Evolutionary conservation across 2,113 vertebrate species (phyloP), one percentile per base, ranked within the genome.

Genomic region (Cyprinus carpio): DNA sequence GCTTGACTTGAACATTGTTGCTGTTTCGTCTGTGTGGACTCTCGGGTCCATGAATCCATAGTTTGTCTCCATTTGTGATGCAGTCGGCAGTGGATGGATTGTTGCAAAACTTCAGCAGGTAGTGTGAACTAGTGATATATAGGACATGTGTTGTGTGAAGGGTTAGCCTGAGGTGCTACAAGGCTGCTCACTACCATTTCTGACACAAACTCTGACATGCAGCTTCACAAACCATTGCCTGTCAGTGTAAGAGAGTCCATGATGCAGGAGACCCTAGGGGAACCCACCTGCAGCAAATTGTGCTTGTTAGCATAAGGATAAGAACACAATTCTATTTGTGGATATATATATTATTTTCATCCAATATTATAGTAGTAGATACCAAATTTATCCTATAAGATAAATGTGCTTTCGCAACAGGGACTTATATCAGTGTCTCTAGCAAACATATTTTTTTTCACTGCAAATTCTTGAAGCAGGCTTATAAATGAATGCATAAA

Each of bases 401-500:
- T 25, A 81, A 46, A 62, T 27, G 34, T 18, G 60, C 58, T 29
- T 9, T 60, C 56, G 9, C 31, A 79, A 16, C 37, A 29, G 18
- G 76, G 23, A 16, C 13, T 40, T 64, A 10, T 43, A 43, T 80
- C 23, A 60, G 78, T n/a, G 25, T 23, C 43, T 54, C 46, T 51
- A 34, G 81, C 6, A 31, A 72, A 67, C 6, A 11, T 43, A 67
- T 81, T 67, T 29, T 56, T 67, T 81, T 49, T 18, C 23, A 10
- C 64, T 82, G 29, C 43, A 71, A 82, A 72, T 37, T 10, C 27
- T 82, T 69, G 81, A 64, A 81, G 46, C 81, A 25, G 64, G 5
- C 27, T 71, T 54, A 82, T 54, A 71, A 86, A 82, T 86, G 77
- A 86, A 85, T 87, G 80, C 85, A 82, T 82, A 88, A 84, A 78